Percentiles rank a stretch among this genome's conserved stretches.
Evolutionary conservation across 2,888 invertebrate species (phyloP).

Genomic region (Temnothorax unifasciatus): DNA sequence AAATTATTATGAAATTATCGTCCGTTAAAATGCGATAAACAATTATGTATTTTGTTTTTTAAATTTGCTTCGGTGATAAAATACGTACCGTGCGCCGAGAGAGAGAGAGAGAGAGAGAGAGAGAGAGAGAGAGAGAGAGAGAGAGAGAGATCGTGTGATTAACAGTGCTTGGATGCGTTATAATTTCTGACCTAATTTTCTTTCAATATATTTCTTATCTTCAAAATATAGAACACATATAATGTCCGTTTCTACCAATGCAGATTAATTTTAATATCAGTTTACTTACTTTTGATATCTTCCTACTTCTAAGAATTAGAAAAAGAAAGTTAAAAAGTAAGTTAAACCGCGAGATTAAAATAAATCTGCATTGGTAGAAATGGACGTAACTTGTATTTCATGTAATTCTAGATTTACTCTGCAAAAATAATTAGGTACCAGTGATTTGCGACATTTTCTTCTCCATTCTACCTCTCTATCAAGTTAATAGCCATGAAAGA

Average conservation of each 20-base stretch:
- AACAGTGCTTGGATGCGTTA: neutral
- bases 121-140: neutral
- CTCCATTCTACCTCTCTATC: constrained; percentile 17
- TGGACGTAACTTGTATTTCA: too few relatives aligned
- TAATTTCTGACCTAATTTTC: too few relatives aligned
- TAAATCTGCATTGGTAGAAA: too few relatives aligned
- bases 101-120: neutral
- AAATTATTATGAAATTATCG: constrained; percentile 4
- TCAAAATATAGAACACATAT: too few relatives aligned
- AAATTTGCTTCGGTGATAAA: neutral
- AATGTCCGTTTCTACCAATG: too few relatives aligned
- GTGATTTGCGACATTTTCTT: neutral
- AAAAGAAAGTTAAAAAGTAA: too few relatives aligned
- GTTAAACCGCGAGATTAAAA: too few relatives aligned
- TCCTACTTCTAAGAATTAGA: too few relatives aligned
- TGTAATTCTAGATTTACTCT: too few relatives aligned
- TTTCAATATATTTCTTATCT: too few relatives aligned
- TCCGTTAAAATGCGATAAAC: neutral
- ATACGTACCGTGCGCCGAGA: neutral
- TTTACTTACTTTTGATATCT: too few relatives aligned
- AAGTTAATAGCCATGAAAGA: neutral
- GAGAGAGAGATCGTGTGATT: neutral
- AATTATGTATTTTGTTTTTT: neutral
- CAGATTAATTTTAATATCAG: too few relatives aligned
- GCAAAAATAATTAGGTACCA: neutral